A percentile compares a stretch with the other conserved stretches of the same genome.
phyloP scores from a whole-genome alignment of 2,797 vertebrate genomes.

The Sebastes reedi region DNA sequence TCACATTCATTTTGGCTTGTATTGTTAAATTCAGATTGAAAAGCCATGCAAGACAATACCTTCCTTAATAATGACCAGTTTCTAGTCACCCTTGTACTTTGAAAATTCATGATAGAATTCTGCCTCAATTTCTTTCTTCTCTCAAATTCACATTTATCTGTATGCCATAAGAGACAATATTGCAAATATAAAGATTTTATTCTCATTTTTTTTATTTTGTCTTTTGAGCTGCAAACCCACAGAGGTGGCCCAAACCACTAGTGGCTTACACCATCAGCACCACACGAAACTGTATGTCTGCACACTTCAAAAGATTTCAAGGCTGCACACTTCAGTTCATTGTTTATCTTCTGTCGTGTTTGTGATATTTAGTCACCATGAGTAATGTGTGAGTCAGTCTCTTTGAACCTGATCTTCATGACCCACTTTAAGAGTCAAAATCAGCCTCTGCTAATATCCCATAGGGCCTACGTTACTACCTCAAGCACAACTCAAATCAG shows the following conservation, averaged over 20 bases:
- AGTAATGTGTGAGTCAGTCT: constrained; percentile 48
- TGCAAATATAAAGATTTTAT: neutral
- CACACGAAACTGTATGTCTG: constrained; percentile 17
- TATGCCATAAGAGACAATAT: neutral
- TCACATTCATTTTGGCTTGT: too few species aligned
- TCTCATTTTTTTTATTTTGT: neutral
- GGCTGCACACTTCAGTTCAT: constrained; percentile 9
- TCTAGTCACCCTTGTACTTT: neutral
- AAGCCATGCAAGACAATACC: neutral
- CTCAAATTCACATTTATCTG: neutral
- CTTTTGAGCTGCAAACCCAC: constrained; percentile 16
- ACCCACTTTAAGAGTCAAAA: constrained; percentile 54
- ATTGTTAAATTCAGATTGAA: neutral
- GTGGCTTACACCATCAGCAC: constrained; percentile 18
- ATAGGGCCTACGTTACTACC: constrained; percentile 9
- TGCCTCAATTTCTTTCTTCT: neutral
- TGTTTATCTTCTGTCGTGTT: constrained; percentile 40
- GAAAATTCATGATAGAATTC: neutral
- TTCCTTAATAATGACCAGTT: neutral
- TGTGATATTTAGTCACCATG: constrained; percentile 41
- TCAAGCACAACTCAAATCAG: neutral
- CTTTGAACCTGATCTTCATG: constrained; percentile 55
- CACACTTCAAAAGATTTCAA: constrained; percentile 29
- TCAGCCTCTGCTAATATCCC: constrained; percentile 38
- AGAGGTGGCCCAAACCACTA: constrained; percentile 11